These are phyloP conservation scores for Deilephila elpenor DNA, from an alignment of 2,888 invertebrate genomes.

Conservation along the genomic window DNA sequence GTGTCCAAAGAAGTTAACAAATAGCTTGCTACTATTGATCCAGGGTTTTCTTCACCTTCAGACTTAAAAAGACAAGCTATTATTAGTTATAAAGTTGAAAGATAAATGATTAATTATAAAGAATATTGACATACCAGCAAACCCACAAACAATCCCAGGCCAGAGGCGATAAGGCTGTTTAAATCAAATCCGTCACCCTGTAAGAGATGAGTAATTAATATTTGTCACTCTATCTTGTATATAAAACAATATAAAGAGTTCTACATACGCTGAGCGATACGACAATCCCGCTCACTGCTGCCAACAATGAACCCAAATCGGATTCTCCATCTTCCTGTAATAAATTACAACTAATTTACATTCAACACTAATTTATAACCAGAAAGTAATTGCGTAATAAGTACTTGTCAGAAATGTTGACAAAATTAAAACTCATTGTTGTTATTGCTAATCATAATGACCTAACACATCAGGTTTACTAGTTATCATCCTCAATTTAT, in stretches of 20 bases:
- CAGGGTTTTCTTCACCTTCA: constrained; percentile 76
- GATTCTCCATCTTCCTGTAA: constrained; percentile 77
- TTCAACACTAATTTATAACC: background rate
- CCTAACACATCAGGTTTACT: background rate
- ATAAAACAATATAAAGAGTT: background rate
- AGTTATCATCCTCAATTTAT: background rate
- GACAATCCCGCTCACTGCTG: constrained; percentile 76
- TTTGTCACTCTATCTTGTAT: background rate
- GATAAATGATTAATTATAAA: background rate
- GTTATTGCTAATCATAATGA: background rate
- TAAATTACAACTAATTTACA: background rate
- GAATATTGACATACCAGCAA: constrained; percentile 65
- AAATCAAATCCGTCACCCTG: constrained; percentile 80
- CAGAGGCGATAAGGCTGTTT: constrained; percentile 74
- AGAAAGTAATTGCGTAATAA: background rate
- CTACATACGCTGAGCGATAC: constrained; percentile 77
- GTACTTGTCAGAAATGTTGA: background rate
- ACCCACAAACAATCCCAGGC: constrained; percentile 75
- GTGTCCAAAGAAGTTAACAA: constrained; percentile 75
- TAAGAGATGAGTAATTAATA: constrained; percentile 39
- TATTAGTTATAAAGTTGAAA: background rate
- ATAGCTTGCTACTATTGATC: constrained; percentile 73
- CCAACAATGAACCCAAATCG: constrained; percentile 75
- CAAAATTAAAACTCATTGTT: background rate
- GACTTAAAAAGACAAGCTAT: constrained; percentile 56